Base-by-base conservation (phyloP, 2,113 vertebrate species). In the Phainopepla nitens region DNA sequence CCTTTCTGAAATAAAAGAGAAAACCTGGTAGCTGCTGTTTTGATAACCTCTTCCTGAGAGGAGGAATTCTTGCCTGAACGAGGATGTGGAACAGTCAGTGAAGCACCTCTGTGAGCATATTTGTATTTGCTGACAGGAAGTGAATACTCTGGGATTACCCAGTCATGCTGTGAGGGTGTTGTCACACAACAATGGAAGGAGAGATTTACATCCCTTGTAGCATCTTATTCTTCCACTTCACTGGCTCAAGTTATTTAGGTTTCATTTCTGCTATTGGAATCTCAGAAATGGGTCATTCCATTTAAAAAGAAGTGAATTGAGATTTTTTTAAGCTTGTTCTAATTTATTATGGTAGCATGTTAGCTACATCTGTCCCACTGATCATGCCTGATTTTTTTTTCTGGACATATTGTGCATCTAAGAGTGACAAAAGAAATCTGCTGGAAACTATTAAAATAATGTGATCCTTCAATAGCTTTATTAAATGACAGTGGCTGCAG, bases 131-230 rank as follows among this genome's bases (percentile, higher is more conserved):
- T 90, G 62, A n/a, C 44, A 27, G 78, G 61, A 64, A 72, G 60
- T 50, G 36, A 87, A 76, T 47, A 7, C 44, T 68, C n/a, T 22
- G 41, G 33, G 44, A 21, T 66, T 39, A 33, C 28, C 6, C 7
- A 25, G 35, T 56, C n/a, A 39, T 0, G 0, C 27, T 11, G 1
- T 21, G 45, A 56, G 65, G 50, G 33, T 41, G 23, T 24, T 77
- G 65, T 61, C 44, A 44, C 54, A 51, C 50, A 42, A 18, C 69
- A 72, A 29, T 31, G 35, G 31, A 82, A 71, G 31, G 56, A 44
- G 44, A 89, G 3, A 9, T 68, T n/a, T 69, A 4, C 24, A 41
- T 16, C 19, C 33, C 5, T 62, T 54, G 13, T 62, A 33, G 29
- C 44, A 39, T 45, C n/a, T 66, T 25, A 29, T 36, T 45, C 25